These are phyloP conservation scores for Emys orbicularis DNA, from an alignment of 2,797 vertebrate genomes.

Conservation along the genomic window DNA sequence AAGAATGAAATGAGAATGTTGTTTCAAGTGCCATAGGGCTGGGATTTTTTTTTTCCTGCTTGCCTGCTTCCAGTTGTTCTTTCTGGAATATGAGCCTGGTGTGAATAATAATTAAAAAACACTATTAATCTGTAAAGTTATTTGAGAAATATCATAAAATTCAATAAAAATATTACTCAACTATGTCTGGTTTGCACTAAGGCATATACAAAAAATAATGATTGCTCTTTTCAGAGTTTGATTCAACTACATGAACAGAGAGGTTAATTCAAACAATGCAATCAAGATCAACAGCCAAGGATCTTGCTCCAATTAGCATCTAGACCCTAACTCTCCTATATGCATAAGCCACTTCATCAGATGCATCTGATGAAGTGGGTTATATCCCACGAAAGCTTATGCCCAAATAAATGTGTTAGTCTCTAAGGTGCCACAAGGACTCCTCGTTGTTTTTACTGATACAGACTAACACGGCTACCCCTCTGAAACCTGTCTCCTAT, in stretches of 20 bases:
- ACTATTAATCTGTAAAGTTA: not conserved
- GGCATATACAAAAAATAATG: not conserved
- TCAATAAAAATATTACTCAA: not conserved
- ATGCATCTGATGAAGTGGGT: no score
- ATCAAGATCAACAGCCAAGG: not conserved
- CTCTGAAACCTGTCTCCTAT: no score
- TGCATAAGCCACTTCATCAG: no score
- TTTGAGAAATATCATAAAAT: not conserved
- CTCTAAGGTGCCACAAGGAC: no score
- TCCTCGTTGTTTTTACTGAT: no score
- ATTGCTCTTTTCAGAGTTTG: not conserved
- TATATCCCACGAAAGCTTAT: no score
- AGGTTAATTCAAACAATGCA: not conserved
- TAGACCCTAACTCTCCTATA: not conserved
- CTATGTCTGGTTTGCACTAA: not conserved
- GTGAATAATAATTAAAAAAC: not conserved
- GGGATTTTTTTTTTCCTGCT: not conserved
- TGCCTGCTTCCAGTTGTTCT: not conserved
- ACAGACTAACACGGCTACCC: no score
- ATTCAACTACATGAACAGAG: not conserved
- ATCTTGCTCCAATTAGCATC: not conserved
- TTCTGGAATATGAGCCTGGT: not conserved
- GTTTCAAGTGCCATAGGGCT: not conserved
- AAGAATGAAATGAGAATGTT: not conserved
- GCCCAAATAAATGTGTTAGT: no score